Conservation (phyloP, 2,888 invertebrate species). For the Tetragnatha montana region DNA sequence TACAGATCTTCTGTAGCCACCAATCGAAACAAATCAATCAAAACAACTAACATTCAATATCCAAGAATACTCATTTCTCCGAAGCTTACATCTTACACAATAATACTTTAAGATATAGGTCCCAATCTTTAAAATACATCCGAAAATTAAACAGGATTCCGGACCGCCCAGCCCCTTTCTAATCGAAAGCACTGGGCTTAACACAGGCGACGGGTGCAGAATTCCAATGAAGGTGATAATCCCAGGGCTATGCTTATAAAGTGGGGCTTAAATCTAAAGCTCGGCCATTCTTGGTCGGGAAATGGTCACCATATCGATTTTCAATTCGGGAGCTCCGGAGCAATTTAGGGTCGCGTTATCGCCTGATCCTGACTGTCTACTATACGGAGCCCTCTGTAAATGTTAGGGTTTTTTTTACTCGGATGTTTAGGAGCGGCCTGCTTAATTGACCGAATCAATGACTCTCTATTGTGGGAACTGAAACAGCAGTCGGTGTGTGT, state of each 20-base stretch:
- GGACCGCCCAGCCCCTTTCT: neutral
- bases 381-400: neutral
- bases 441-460: constrained; percentile 14
- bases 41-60: no score
- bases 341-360: constrained; percentile 11
- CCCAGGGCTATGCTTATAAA: constrained; percentile 25
- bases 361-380: neutral
- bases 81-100: neutral
- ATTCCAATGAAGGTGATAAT: constrained; percentile 35
- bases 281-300: neutral
- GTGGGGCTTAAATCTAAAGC: constrained; percentile 18
- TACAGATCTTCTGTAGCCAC: no score
- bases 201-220: constrained; percentile 2
- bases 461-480: neutral
- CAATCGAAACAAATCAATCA: no score
- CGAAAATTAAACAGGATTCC: constrained; percentile 49
- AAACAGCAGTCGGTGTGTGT: neutral
- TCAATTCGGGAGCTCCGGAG: neutral
- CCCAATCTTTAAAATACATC: constrained; percentile 15
- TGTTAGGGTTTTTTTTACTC: neutral
- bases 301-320: constrained; percentile 33
- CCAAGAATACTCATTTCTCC: neutral
- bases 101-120: neutral
- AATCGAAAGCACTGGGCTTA: neutral
- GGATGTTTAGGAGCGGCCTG: neutral